Evolutionary conservation across 37 sponge, comb jelly and placozoan species (phyloP), one percentile per base, ranked within the genome.

Genomic region (Corticium candelabrum): DNA sequence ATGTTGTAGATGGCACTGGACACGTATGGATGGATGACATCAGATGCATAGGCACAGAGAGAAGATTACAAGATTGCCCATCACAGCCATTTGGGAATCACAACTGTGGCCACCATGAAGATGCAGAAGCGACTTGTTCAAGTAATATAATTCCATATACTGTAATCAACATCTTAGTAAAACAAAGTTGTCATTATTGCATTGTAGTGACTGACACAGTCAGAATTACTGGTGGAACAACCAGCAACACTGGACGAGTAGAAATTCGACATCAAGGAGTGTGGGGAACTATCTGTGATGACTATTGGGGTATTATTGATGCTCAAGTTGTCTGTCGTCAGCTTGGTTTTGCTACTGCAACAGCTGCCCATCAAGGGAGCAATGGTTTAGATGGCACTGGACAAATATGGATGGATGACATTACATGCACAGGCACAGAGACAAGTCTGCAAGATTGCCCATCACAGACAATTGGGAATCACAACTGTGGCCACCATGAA

Each of bases 281-380:
- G 21, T 84, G 85, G 85, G 78, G 78, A 27, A 83, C 84, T 68
- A 78, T 83, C 3, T 83, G 84, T 78, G 78, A 34, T 3, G 68
- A 78, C 30, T 37, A 7, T 31, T 83, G 67, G 67, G 79, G 38
- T 80, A 32, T 38, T 37, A 36, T 29, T 37, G 84, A 83, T 38
- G 79, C 73, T 37, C 34, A 21, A 15, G 70, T 83, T 15, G 78
- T 81, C 7, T 83, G 84, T 39, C 29, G 43, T 4, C 56, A 78
- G 37, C 70, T 78, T 15, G 84, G 84, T 32, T 78, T 76, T 57
- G 39, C 67, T 5, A n/a, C 4, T 37, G 1, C 68, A 40, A 50
- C 11, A 21, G 62, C 62, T 27, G 62, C 21, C 62, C 15, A 21
- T 50, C 62, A 50, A 50, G 62, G 62, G 11, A 50, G 62, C 21